Percentiles rank a stretch among this genome's conserved stretches.
Conservation (phyloP, 2,113 vertebrate genomes). For the Leptodactylus fuscus region DNA sequence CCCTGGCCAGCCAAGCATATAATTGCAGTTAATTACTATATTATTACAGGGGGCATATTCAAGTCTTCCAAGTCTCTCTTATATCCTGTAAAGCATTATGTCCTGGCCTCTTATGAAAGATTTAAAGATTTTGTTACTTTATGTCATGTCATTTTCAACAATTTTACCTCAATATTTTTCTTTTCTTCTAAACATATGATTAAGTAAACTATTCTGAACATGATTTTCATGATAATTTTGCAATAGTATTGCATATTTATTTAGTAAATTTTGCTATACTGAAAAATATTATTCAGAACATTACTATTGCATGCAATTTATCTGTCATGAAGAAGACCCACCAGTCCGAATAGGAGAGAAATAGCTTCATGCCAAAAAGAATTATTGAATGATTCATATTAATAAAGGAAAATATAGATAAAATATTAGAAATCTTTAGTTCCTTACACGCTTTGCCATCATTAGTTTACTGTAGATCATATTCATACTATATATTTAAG, state of each 20-base stretch:
- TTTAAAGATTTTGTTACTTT: not conserved
- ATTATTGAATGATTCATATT: not conserved
- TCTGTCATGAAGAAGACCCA: not conserved
- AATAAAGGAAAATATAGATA: no score
- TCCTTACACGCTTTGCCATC: no score
- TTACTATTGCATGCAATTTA: not conserved
- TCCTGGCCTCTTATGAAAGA: not conserved
- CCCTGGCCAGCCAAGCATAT: conserved; percentile 26
- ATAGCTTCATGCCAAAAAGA: not conserved
- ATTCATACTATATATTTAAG: no score
- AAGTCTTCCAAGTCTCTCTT: conserved; percentile 10
- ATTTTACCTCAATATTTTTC: not conserved
- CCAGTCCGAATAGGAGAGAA: not conserved
- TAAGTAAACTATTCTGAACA: not conserved
- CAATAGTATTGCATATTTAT: not conserved
- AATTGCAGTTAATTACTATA: conserved; percentile 46
- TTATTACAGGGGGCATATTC: conserved; percentile 31
- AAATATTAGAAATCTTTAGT: no score
- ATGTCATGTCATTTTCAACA: not conserved
- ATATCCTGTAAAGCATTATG: not conserved
- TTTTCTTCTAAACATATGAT: not conserved
- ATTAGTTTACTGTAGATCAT: no score
- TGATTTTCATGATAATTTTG: not conserved
- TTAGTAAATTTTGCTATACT: not conserved
- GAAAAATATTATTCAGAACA: not conserved